These are phyloP conservation scores for Chironomus striatipennis DNA, from an alignment of 1,140 invertebrate genomes.

Conservation along the genomic window DNA sequence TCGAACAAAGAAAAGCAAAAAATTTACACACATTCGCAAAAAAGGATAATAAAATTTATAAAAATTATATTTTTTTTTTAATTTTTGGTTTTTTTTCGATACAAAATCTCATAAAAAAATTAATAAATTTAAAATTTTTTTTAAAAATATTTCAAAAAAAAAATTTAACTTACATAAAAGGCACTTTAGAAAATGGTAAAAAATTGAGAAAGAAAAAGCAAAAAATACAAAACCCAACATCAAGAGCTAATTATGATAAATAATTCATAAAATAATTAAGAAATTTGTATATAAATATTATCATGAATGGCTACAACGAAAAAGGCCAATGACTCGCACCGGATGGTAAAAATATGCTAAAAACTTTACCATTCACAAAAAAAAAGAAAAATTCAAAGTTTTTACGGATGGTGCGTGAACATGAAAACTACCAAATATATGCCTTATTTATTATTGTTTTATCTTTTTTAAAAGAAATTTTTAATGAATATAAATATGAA, in stretches of 20 bases:
- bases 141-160: too few relatives aligned
- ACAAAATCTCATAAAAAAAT: not conserved
- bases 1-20: not conserved
- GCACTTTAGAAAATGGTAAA: too few relatives aligned
- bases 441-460: slow-evolving; percentile 24
- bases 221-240: too few relatives aligned
- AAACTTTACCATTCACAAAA: too few relatives aligned
- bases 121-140: too few relatives aligned
- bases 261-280: not conserved
- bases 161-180: too few relatives aligned
- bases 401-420: too few relatives aligned
- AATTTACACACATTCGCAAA: not conserved
- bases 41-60: not conserved
- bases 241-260: too few relatives aligned
- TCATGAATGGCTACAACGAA: not conserved
- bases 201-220: too few relatives aligned
- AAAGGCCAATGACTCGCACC: too few relatives aligned
- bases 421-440: slow-evolving; percentile 22
- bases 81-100: not conserved
- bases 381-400: too few relatives aligned
- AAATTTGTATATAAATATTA: not conserved
- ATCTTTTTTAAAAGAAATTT: slow-evolving; percentile 3
- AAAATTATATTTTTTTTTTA: not conserved
- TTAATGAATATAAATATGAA: not conserved
- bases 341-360: too few relatives aligned